Evolutionary conservation across 2,113 vertebrate genomes (phyloP).

Genomic region (Camelus dromedarius): DNA sequence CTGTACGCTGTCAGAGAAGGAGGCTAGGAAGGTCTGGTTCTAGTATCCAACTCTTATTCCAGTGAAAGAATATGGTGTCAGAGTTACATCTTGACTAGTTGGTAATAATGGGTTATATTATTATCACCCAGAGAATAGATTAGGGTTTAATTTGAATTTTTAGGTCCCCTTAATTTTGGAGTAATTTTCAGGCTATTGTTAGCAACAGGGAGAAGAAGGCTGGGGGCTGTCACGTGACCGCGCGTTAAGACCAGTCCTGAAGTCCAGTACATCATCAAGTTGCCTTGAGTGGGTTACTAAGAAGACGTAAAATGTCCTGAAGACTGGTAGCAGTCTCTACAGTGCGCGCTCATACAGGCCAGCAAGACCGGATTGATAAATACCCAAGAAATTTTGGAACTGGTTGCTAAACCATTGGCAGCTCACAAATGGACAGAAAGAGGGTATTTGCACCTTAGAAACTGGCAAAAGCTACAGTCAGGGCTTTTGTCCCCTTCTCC

Average conservation of each 20-base stretch:
- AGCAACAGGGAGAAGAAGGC: background rate
- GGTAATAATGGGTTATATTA: background rate
- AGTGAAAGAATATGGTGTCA: background rate
- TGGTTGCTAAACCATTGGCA: background rate
- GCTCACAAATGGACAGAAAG: background rate
- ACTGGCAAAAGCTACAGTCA: background rate
- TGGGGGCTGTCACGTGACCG: background rate
- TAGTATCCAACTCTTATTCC: background rate
- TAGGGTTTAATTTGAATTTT: background rate
- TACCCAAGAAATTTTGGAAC: background rate
- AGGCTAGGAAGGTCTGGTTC: background rate
- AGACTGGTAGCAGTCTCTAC: background rate
- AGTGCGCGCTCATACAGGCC: accelerated
- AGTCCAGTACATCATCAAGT: background rate
- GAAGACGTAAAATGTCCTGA: background rate
- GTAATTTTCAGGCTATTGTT: background rate
- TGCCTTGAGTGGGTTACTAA: background rate
- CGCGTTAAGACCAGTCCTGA: background rate
- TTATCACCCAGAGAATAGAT: background rate
- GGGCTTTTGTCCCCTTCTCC: background rate
- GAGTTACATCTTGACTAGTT: background rate
- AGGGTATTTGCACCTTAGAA: background rate
- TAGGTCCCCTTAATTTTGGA: background rate
- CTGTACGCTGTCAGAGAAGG: background rate
- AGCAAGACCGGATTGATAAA: background rate